Conservation (phyloP, 2,113 vertebrate genomes). For the Marmota monax region DNA sequence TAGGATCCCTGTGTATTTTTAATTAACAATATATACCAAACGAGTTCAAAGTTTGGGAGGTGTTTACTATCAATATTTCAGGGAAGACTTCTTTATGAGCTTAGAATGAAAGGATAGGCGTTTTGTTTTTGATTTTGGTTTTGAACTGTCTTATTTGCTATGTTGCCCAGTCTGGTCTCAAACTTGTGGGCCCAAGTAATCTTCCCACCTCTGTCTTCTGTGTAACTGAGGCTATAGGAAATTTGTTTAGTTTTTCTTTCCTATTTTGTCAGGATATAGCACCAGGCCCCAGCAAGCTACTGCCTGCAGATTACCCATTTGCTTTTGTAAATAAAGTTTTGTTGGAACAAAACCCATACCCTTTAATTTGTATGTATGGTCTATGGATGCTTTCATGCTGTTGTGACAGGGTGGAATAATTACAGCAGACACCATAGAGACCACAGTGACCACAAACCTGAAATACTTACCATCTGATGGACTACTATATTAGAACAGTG, state of each 20-base stretch:
- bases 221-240: no score
- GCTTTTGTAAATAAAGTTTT: constrained; percentile 23
- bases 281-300: background rate
- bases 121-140: background rate
- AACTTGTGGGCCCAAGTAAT: no score
- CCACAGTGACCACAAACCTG: background rate
- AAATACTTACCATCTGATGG: background rate
- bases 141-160: background rate
- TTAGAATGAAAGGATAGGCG: background rate
- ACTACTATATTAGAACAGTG: background rate
- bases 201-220: no score
- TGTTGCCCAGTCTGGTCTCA: background rate
- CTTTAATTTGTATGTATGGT: background rate
- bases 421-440: background rate
- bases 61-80: background rate
- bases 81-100: background rate
- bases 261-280: background rate
- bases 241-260: background rate
- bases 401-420: background rate
- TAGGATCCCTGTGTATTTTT: background rate
- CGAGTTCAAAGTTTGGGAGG: background rate
- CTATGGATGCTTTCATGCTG: background rate
- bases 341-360: background rate
- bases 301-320: background rate
- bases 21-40: background rate